phyloP scores from a whole-genome alignment of 1,140 invertebrate genomes.

The Galleria mellonella region DNA sequence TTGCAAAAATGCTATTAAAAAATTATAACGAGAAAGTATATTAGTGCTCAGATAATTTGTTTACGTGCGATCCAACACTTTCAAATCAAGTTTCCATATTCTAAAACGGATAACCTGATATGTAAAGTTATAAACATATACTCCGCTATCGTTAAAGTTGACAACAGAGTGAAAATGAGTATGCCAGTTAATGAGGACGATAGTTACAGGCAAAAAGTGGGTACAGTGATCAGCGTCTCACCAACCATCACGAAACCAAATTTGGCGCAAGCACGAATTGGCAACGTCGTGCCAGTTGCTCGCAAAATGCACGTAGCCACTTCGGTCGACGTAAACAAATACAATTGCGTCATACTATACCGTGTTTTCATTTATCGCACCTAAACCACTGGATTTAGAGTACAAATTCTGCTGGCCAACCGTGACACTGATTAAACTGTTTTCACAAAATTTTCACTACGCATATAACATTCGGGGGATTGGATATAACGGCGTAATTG shows the following conservation, averaged over 20 bases:
- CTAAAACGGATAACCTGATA: background rate
- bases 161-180: background rate
- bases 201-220: constrained; percentile 23
- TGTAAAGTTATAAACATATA: background rate
- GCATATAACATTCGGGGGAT: no score
- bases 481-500: no score
- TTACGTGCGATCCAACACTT: background rate
- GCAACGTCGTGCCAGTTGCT: constrained; percentile 39
- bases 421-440: constrained; percentile 26
- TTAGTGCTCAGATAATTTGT: background rate
- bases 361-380: background rate
- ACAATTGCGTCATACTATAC: constrained; percentile 44
- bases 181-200: background rate
- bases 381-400: constrained; percentile 12
- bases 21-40: no score
- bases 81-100: constrained; percentile 1
- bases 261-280: constrained; percentile 54
- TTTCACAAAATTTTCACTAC: constrained; percentile 39
- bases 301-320: constrained; percentile 47
- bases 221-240: constrained; percentile 10
- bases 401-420: constrained; percentile 8
- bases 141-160: background rate
- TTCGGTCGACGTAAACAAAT: constrained; percentile 58
- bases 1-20: no score
- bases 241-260: constrained; percentile 32